phyloP scores from a whole-genome alignment of 2,797 vertebrate species.

The Scyliorhinus canicula region DNA sequence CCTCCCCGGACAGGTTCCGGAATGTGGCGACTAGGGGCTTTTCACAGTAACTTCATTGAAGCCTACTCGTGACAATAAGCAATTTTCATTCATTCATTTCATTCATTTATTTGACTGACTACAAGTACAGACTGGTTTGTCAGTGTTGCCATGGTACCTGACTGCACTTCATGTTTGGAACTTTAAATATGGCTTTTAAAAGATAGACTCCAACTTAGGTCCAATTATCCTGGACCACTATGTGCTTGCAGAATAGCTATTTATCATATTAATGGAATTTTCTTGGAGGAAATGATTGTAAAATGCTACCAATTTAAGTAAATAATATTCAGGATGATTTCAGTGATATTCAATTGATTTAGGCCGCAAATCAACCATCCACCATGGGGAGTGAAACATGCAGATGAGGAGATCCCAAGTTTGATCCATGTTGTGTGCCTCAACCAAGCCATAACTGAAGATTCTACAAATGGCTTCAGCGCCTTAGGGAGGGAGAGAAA shows the following conservation, averaged over 20 bases:
- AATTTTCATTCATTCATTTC: too few species aligned
- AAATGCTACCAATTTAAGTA: background rate
- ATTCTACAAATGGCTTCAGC: background rate
- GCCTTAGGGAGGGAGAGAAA: background rate
- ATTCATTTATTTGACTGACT: background rate
- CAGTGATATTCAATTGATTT: background rate
- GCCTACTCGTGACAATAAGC: too few species aligned
- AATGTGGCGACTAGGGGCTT: too few species aligned
- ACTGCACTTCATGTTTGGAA: background rate
- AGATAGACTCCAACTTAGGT: background rate
- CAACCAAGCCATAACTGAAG: background rate
- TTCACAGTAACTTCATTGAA: too few species aligned
- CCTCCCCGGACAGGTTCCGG: too few species aligned
- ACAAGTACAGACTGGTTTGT: background rate
- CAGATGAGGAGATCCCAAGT: background rate
- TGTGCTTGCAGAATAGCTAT: background rate
- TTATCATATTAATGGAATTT: background rate
- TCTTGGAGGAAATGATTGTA: background rate
- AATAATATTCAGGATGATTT: background rate
- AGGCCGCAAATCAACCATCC: too few species aligned
- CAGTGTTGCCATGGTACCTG: background rate
- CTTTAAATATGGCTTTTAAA: background rate
- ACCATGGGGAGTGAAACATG: background rate
- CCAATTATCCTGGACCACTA: background rate
- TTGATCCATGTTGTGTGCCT: background rate